A percentile compares a stretch with the other conserved stretches of the same genome.
These are phyloP conservation scores for Macropus fuliginosus DNA, from an alignment of 2,797 vertebrate genomes.

Conservation along the genomic window DNA sequence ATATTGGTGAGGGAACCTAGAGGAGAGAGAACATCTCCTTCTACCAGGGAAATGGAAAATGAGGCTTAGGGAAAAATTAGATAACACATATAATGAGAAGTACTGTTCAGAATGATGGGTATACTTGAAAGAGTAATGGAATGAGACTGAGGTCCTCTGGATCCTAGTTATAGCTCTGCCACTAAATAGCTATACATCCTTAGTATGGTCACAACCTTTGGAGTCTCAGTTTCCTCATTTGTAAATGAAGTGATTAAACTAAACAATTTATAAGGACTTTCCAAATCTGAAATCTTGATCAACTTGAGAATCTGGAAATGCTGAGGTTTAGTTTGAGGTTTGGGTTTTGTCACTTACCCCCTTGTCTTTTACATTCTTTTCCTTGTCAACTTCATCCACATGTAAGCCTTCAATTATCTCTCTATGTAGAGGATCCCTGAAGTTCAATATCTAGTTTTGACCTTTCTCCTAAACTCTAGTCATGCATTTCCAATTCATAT, in stretches of 20 bases:
- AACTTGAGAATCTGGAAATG: conserved; percentile 32
- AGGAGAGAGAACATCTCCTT: conserved; percentile 8
- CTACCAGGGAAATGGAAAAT: not conserved
- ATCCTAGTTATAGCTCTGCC: not conserved
- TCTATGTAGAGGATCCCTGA: not conserved
- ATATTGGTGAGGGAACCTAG: not conserved
- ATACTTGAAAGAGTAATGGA: not conserved
- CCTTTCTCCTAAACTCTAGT: no score
- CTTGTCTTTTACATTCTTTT: conserved; percentile 7
- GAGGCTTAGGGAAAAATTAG: not conserved
- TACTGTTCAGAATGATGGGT: not conserved
- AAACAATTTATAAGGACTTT: not conserved
- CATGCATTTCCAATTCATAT: no score
- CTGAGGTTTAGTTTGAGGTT: not conserved
- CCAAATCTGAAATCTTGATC: conserved; percentile 10
- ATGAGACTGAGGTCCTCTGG: not conserved
- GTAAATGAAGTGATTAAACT: not conserved
- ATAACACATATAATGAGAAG: not conserved
- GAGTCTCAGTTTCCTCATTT: conserved; percentile 6
- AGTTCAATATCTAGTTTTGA: not conserved
- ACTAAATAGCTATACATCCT: not conserved
- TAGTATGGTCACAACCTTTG: not conserved
- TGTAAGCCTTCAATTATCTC: not conserved
- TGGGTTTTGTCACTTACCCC: not conserved
- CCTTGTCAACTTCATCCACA: not conserved